Evolutionary conservation across 2,888 invertebrate species (phyloP), one percentile per base, ranked within the genome.

Genomic region (Chrysina gloriosa): DNA sequence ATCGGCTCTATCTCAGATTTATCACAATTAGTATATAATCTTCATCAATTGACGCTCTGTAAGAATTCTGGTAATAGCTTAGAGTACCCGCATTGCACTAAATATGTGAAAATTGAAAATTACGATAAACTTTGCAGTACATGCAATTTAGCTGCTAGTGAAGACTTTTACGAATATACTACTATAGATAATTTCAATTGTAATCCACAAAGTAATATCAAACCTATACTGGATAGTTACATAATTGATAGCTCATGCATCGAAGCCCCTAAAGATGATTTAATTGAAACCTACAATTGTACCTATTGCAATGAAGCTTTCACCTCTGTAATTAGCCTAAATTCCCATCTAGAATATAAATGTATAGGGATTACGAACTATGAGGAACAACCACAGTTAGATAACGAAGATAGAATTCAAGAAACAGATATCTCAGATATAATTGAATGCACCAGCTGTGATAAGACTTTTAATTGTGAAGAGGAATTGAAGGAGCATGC

Each of bases 1-100:
- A 70, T 78, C 36, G 68, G 71, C 48, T 69, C 72, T 3, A 67
- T 76, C 21, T 63, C 74, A 7, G 78, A 78, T 65, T 52, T 78
- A 23, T 69, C 72, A 1, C 67, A 72, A 47, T 27, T 70, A 14
- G 54, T 63, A n/a, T 68, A 63, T 23, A 68, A 54, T 47, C 29
- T 68, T 25, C 63, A 68, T 39, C 68, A 54, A n/a, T 52, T 65
- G n/a, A 34, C 39, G 14, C 67, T 67, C 16, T 73, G 73, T 61
- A 68, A 68, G 16, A 65, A 67, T n/a, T 70, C 69, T 6, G 39
- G 64, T 29, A 56, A 58, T 31, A 29, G 27, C 47, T 31, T 61
- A n/a, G 69, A 63, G 29, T 52, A 31, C 65, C 31, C 65, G 3
- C 63, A 52, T 54, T 61, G 65, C 19, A 29, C 61, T 11, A 64